Conservation (phyloP, 2,888 invertebrate genomes). For the Drosophila prolongata region DNA sequence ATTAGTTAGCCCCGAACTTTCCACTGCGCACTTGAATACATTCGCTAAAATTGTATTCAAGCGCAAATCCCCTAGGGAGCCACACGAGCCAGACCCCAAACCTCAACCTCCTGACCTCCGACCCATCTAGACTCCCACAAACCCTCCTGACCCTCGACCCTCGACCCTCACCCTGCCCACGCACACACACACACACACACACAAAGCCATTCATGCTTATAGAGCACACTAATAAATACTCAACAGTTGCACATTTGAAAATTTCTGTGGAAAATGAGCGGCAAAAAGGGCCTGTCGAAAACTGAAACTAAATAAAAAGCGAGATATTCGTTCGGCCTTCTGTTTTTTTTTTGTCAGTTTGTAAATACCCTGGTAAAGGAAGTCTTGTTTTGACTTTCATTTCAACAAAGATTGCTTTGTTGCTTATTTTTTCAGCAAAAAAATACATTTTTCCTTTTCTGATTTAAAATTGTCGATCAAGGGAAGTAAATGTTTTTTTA, state of each 20-base stretch:
- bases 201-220: conserved; percentile 19
- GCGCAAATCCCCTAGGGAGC: conserved; percentile 52
- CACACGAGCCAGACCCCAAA: conserved; percentile 19
- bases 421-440: too few relatives aligned
- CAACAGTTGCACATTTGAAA: conserved; percentile 71
- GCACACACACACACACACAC: conserved; percentile 15
- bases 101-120: neutral
- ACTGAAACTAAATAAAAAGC: conserved; percentile 30
- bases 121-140: neutral
- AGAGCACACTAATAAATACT: conserved; percentile 53
- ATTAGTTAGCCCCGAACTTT: conserved; percentile 50
- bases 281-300: conserved; percentile 37
- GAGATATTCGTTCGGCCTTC: conserved; percentile 16
- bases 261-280: conserved; percentile 50
- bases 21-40: conserved; percentile 47
- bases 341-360: neutral
- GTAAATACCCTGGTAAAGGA: neutral
- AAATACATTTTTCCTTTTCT: neutral
- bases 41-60: conserved; percentile 57
- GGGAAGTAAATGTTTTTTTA: too few relatives aligned
- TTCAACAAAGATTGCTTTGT: too few relatives aligned
- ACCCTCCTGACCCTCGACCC: conserved; percentile 14
- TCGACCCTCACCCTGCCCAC: neutral
- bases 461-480: neutral
- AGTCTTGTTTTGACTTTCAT: neutral